Base-by-base conservation (phyloP, 2,113 vertebrate species). In the Petromus typicus region DNA sequence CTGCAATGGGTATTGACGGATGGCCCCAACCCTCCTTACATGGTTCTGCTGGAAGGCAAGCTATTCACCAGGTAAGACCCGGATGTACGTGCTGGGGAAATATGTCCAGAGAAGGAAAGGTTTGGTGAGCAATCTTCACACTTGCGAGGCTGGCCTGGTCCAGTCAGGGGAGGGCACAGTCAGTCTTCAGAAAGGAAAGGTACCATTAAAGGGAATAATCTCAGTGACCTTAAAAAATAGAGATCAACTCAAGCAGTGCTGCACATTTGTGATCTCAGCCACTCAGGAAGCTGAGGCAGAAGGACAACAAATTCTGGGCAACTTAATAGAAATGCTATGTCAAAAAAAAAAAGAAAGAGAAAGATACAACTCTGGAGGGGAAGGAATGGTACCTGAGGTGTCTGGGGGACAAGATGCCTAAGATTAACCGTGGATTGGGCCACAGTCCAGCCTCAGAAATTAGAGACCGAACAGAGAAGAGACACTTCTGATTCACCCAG, bases 21-120 rank as follows among this genome's bases (percentile, higher is more conserved):
- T 0, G 99, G 99, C 12, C 99, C 98, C 0, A 98, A 99, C 80
- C 98, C 99, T 0, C 99, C 99, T 1, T 99, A 99, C 76, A 98
- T 99, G 98, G 98, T 99, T 1, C 96, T 99, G 71, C 98, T 99
- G 66, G 98, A 99, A 0, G 98, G 98, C 1, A 59, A n/a, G 0
- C 98, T 99, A n/a, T 99, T 99, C 85, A 99, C 93, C 97, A 99
- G 99, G 99, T 99, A 94, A 96, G 80, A 88, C 56, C 79, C 48
- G 18, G 0, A 37, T 17, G 3, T 1, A 8, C 43, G 22, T 11
- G 18, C 67, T 56, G 76, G 48, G 34, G 83, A 73, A 67, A 30
- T 51, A 1, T n/a, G 13, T 89, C 20, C 22, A 79, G 37, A 86
- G 48, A 86, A 59, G 25, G 85, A 23, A 78, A 1, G 18, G 5